phyloP scores from a whole-genome alignment of 2,888 invertebrate genomes.

The Lochmaea crataegi region DNA sequence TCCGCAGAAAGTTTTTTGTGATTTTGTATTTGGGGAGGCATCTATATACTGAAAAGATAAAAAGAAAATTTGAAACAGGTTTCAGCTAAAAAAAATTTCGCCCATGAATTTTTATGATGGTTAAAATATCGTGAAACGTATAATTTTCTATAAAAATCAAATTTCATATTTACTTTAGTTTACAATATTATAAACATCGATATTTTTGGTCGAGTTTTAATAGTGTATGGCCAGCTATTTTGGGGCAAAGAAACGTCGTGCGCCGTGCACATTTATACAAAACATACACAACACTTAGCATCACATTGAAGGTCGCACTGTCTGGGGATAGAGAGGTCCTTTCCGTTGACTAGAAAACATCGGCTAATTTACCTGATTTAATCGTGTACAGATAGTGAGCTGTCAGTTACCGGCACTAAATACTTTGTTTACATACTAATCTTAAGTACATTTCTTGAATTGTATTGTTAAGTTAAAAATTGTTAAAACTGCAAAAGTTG shows the following conservation, averaged over 20 bases:
- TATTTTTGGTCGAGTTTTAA: background rate
- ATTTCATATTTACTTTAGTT: background rate
- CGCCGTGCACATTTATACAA: constrained; percentile 22
- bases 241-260: constrained; percentile 17
- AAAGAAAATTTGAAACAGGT: too few relatives aligned
- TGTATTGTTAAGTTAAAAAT: constrained; percentile 9
- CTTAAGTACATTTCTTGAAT: constrained; percentile 22
- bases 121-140: too few relatives aligned
- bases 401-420: background rate
- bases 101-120: too few relatives aligned
- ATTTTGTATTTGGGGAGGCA: too few relatives aligned
- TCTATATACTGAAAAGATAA: too few relatives aligned
- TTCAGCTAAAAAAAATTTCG: too few relatives aligned
- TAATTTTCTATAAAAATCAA: too few relatives aligned
- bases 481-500: background rate
- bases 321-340: constrained; percentile 4
- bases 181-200: background rate
- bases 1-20: too few relatives aligned
- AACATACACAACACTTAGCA: constrained; percentile 27
- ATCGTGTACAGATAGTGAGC: background rate
- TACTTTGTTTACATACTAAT: constrained; percentile 9
- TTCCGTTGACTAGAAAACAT: background rate
- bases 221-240: constrained; percentile 18
- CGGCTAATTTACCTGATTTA: background rate
- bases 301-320: constrained; percentile 34